phyloP scores from a whole-genome alignment of 1,140 invertebrate genomes.

The Caerostris extrusa region DNA sequence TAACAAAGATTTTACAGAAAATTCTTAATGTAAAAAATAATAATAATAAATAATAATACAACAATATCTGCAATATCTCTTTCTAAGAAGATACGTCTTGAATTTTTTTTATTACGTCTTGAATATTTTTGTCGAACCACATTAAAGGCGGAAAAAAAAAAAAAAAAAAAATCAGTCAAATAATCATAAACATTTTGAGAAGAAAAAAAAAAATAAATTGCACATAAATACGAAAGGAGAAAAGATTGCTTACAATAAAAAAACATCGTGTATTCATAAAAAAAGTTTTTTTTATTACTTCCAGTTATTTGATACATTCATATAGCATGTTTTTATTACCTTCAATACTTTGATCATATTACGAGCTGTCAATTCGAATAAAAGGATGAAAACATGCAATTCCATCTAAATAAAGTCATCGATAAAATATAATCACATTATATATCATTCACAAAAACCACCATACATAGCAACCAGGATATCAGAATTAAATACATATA shows the following conservation, averaged over 20 bases:
- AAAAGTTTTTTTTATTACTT: neutral
- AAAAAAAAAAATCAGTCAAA: neutral
- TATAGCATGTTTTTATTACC: neutral
- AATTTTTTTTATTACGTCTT: neutral
- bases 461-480: neutral
- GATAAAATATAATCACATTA: conserved; percentile 1
- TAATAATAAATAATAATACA: no score
- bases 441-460: neutral
- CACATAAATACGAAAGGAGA: neutral
- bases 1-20: no score
- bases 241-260: no score
- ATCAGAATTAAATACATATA: neutral
- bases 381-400: neutral
- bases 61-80: no score
- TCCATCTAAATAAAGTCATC: conserved; percentile 5
- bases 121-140: neutral
- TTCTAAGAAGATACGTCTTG: no score
- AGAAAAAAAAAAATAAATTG: neutral
- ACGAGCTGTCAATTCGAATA: neutral
- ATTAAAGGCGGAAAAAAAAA: neutral
- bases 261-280: neutral
- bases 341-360: neutral
- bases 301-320: neutral
- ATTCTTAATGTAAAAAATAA: no score
- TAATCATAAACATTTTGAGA: neutral